A percentile compares a stretch with the other conserved stretches of the same genome.
Conservation (phyloP, 2,888 invertebrate species). For the Rhamnusium bicolor region DNA sequence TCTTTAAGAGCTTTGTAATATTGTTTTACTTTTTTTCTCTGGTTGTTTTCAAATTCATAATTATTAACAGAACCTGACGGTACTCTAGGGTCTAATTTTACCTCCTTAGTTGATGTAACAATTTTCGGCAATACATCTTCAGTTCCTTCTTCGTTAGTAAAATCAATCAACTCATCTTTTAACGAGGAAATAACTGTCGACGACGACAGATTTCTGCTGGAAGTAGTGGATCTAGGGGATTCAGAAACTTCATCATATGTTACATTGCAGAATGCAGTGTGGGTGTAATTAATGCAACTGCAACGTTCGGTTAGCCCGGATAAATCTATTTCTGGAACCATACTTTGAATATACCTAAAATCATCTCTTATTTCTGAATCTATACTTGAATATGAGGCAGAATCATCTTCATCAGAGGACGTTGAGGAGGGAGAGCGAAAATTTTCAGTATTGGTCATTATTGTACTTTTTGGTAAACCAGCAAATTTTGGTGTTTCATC, state of each 20-base stretch:
- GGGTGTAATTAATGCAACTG: neutral
- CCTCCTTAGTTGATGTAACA: neutral
- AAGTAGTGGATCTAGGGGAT: conserved; percentile 29
- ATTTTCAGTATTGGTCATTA: conserved; percentile 38
- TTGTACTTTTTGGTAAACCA: conserved; percentile 40
- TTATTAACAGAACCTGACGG: conserved; percentile 39
- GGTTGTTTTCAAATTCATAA: conserved; percentile 39
- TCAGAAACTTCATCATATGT: conserved; percentile 44
- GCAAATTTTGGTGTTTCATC: neutral
- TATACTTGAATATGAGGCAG: neutral
- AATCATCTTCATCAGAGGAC: neutral
- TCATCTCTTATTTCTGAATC: conserved; percentile 4
- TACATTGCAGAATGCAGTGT: conserved; percentile 31
- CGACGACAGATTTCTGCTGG: conserved; percentile 32
- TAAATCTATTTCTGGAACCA: neutral
- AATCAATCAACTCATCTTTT: conserved; percentile 19
- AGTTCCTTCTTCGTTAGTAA: neutral
- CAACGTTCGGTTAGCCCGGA: conserved; percentile 5
- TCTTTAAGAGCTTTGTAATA: conserved; percentile 12
- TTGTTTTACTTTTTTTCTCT: conserved; percentile 6
- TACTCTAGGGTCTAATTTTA: neutral
- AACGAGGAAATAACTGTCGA: conserved; percentile 41
- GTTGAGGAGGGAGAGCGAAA: neutral
- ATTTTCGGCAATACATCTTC: conserved; percentile 17
- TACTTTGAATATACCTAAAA: neutral